These are phyloP conservation scores for Phataginus tricuspis DNA, from an alignment of 2,797 vertebrate genomes.

Conservation along the genomic window DNA sequence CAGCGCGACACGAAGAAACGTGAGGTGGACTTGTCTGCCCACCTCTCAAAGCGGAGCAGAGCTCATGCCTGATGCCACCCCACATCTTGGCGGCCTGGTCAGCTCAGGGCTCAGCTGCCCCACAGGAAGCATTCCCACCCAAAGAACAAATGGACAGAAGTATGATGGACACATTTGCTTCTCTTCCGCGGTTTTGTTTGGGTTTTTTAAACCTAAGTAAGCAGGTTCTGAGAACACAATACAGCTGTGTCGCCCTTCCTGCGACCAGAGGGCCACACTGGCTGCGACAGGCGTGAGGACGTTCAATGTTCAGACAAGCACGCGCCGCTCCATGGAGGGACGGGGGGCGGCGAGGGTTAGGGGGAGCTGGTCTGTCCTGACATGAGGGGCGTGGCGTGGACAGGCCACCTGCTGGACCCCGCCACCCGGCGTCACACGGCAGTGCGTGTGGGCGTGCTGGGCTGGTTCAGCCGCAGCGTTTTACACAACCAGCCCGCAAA, in stretches of 20 bases:
- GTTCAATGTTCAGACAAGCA: background rate
- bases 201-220: constrained; percentile 60
- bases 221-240: constrained; percentile 54
- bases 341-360: constrained; percentile 56
- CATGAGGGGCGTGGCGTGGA: constrained; percentile 60
- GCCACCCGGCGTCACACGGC: constrained; percentile 89
- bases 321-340: background rate
- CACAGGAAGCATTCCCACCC: background rate
- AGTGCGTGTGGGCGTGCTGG: constrained; percentile 94
- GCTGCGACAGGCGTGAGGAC: background rate
- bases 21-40: background rate
- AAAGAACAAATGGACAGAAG: background rate
- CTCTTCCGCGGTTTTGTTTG: constrained; percentile 38
- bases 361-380: constrained; percentile 67
- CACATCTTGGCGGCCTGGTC: background rate
- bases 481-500: constrained; percentile 97
- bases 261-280: constrained; percentile 53
- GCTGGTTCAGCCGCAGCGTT: constrained; percentile 96
- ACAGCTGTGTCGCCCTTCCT: constrained; percentile 62
- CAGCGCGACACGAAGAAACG: fast-evolving
- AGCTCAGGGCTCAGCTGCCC: background rate
- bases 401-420: background rate
- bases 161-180: background rate
- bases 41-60: background rate
- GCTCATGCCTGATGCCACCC: background rate